Evolutionary conservation across 2,797 vertebrate species (phyloP).

Genomic region (Poecile montanus): DNA sequence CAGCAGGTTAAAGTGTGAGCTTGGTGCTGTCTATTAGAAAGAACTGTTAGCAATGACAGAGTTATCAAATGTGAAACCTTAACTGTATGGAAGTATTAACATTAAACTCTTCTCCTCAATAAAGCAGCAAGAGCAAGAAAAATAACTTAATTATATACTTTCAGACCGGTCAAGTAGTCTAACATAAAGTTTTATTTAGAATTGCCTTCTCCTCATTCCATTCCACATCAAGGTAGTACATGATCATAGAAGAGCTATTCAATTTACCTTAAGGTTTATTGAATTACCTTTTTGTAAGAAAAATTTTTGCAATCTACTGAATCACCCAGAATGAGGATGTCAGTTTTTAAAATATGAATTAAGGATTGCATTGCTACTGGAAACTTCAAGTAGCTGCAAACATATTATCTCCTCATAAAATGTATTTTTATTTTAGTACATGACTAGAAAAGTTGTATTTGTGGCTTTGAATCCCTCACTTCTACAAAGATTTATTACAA

Average conservation of each 20-base stretch:
- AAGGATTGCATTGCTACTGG: background rate
- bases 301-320: background rate
- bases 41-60: background rate
- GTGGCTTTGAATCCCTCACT: background rate
- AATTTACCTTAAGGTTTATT: background rate
- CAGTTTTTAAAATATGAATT: background rate
- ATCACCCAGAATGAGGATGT: background rate
- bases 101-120: background rate
- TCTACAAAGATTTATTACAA: background rate
- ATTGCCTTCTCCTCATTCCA: background rate
- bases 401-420: background rate
- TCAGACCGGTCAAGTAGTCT: background rate
- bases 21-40: background rate
- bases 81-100: background rate
- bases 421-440: background rate
- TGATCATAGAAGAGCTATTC: background rate
- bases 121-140: background rate
- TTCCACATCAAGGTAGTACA: background rate
- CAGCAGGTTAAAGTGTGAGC: background rate
- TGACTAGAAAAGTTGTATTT: background rate
- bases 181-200: background rate
- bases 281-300: background rate
- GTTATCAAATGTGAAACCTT: background rate
- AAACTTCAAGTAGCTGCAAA: background rate
- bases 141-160: background rate